A percentile compares a stretch with the other conserved stretches of the same genome.
phyloP scores from a whole-genome alignment of 2,113 vertebrate genomes.

The Cyprinodon tularosa region DNA sequence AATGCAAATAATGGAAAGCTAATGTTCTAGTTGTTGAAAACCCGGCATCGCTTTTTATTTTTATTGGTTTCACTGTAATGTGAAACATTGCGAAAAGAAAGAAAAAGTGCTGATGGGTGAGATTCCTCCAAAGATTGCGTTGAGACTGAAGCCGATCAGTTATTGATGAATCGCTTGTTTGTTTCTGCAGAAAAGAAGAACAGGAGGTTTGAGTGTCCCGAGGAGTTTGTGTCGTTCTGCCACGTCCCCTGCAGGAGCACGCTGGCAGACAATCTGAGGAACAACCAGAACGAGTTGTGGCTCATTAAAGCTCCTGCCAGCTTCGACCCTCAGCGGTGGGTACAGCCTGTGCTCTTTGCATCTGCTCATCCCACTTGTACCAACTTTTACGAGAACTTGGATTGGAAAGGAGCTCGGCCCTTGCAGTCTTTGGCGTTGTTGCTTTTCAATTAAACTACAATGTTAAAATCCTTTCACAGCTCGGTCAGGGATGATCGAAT shows the following conservation, averaged over 20 bases:
- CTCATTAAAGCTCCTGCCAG: conserved; percentile 79
- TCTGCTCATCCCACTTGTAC: neutral
- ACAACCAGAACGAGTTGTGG: conserved; percentile 72
- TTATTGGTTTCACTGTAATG: neutral
- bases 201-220: conserved; percentile 69
- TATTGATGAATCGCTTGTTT: neutral
- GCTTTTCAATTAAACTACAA: neutral
- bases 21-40: neutral
- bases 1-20: no score
- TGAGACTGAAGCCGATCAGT: no score
- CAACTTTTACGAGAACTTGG: neutral
- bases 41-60: neutral
- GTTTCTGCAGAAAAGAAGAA: conserved; percentile 41
- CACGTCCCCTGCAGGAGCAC: conserved; percentile 66
- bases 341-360: neutral
- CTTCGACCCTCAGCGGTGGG: conserved; percentile 75
- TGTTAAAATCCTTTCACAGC: neutral
- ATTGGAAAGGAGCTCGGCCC: neutral
- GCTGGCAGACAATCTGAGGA: conserved; percentile 32
- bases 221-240: conserved; percentile 71
- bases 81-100: neutral
- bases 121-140: no score
- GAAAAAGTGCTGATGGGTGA: no score
- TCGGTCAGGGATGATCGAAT: neutral
- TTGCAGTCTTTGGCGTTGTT: neutral